phyloP scores from a whole-genome alignment of 92 coral and sea anemone species.

The Zoanthus sansibaricus region DNA sequence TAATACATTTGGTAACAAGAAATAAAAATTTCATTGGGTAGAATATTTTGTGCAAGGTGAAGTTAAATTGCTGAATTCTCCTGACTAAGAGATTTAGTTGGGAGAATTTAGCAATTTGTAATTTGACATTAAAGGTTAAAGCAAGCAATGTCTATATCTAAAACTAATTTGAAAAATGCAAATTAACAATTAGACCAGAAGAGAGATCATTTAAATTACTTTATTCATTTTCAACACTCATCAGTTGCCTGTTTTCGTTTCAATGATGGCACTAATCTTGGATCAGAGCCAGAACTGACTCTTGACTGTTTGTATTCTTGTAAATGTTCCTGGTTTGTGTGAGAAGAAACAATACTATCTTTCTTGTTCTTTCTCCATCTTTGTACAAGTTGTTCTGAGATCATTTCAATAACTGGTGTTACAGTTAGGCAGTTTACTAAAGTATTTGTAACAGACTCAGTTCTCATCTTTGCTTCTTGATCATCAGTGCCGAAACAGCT shows the following conservation, averaged over 20 bases:
- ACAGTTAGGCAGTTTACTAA: conserved; percentile 79
- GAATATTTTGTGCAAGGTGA: too few relatives aligned
- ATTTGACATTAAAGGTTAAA: too few relatives aligned
- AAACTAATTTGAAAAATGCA: too few relatives aligned
- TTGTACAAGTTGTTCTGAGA: conserved; percentile 71
- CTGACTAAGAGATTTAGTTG: too few relatives aligned
- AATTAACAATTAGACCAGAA: too few relatives aligned
- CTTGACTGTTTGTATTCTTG: not conserved
- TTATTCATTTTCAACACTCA: not conserved
- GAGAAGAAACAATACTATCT: not conserved
- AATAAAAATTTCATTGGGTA: too few relatives aligned
- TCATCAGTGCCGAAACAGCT: not conserved
- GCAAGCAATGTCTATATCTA: too few relatives aligned
- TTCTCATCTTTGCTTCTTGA: not conserved
- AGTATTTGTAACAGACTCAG: conserved; percentile 51
- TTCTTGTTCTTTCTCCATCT: not conserved
- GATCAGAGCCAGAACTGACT: not conserved
- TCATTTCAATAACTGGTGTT: conserved; percentile 69
- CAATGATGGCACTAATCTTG: not conserved
- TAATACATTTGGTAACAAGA: too few relatives aligned
- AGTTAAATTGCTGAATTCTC: too few relatives aligned
- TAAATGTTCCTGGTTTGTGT: not conserved
- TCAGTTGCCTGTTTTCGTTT: conserved; percentile 28
- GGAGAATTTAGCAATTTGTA: too few relatives aligned
- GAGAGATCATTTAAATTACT: not conserved